Evolutionary conservation across 2,797 vertebrate genomes (phyloP).

Genomic region (Tadarida brasiliensis): DNA sequence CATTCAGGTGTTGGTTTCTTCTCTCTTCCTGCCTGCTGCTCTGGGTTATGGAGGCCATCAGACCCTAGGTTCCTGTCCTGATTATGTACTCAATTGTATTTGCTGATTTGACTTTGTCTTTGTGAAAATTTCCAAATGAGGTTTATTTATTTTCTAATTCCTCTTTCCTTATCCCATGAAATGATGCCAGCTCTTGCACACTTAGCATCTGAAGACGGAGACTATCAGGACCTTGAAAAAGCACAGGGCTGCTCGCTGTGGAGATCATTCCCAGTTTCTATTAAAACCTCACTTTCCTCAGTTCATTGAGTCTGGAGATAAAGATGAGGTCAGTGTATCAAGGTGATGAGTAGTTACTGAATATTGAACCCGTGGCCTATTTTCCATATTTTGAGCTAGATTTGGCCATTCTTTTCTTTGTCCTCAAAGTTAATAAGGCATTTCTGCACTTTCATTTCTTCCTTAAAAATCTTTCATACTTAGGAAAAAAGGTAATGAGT

Average conservation of each 20-base stretch:
- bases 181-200: neutral
- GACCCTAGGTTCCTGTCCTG: neutral
- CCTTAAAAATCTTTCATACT: constrained; percentile 33
- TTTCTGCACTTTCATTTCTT: constrained; percentile 49
- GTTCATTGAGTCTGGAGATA: constrained; percentile 28
- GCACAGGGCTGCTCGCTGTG: neutral
- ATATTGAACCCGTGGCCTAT: neutral
- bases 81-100: neutral
- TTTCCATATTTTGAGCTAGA: constrained; percentile 47
- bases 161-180: neutral
- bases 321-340: neutral
- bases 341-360: neutral
- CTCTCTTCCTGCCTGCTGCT: neutral
- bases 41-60: neutral
- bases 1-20: neutral
- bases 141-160: neutral
- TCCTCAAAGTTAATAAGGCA: constrained; percentile 43
- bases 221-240: neutral
- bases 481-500: constrained; percentile 49
- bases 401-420: neutral
- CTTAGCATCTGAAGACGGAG: neutral
- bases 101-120: neutral
- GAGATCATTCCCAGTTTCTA: constrained; percentile 4
- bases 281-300: constrained; percentile 51
- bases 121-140: neutral